phyloP scores from a whole-genome alignment of 1,140 invertebrate genomes.

The Cotesia chilonis region DNA sequence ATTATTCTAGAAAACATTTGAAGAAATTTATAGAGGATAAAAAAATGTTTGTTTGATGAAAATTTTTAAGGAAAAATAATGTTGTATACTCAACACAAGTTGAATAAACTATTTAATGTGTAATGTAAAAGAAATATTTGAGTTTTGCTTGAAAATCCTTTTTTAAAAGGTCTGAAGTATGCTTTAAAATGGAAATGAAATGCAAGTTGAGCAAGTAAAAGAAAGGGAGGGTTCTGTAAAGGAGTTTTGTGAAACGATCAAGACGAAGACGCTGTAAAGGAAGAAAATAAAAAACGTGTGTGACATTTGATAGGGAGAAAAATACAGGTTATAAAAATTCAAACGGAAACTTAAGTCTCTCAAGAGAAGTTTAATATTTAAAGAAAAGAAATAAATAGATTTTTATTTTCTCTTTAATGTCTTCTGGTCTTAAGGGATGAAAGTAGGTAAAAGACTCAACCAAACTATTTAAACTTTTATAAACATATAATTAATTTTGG shows the following conservation, averaged over 20 bases:
- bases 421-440: not conserved
- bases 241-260: not conserved
- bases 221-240: not conserved
- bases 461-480: too few relatives aligned
- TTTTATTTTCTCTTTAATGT: not conserved
- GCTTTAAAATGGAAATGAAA: conserved; percentile 1
- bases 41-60: too few relatives aligned
- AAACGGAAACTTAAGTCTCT: not conserved
- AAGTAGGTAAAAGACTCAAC: not conserved
- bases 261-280: not conserved
- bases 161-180: not conserved
- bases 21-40: too few relatives aligned
- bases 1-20: too few relatives aligned
- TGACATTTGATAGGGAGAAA: conserved; percentile 15
- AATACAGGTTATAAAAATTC: not conserved
- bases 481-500: too few relatives aligned
- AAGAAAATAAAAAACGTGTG: not conserved
- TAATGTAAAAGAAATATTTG: too few relatives aligned
- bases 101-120: too few relatives aligned
- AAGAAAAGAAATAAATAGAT: not conserved
- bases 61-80: too few relatives aligned
- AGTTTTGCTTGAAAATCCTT: not conserved
- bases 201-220: conserved; percentile 1
- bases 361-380: not conserved
- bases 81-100: too few relatives aligned